Evolutionary conservation across 1,140 invertebrate species (phyloP).

Genomic region (Thrips palmi): DNA sequence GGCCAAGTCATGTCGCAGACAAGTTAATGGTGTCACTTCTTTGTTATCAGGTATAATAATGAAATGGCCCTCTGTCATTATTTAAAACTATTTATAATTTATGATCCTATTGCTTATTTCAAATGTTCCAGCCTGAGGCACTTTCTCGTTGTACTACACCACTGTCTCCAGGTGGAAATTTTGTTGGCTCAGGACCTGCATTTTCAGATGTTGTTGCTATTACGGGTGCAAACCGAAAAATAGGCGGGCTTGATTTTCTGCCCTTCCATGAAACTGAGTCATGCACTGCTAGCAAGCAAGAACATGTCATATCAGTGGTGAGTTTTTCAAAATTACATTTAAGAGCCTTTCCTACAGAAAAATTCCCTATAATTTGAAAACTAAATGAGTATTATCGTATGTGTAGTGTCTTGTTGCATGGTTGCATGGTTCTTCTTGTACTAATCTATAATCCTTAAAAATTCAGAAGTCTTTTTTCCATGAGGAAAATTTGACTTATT

Average conservation of each 20-base stretch:
- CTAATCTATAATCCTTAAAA: background rate
- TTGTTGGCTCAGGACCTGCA: constrained; percentile 22
- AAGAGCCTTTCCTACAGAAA: constrained; percentile 5
- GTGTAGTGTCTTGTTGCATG: too few relatives aligned
- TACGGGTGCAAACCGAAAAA: constrained; percentile 14
- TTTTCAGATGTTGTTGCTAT: constrained; percentile 29
- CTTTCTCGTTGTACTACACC: constrained; percentile 65
- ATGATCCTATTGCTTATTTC: constrained; percentile 10
- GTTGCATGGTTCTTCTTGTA: constrained; percentile 1
- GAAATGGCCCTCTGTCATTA: background rate
- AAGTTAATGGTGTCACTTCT: constrained; percentile 55
- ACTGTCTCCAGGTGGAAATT: constrained; percentile 44
- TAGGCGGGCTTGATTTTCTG: constrained; percentile 22
- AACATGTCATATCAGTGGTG: constrained; percentile 67
- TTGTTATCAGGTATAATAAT: constrained; percentile 43
- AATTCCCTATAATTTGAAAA: background rate
- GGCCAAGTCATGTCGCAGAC: constrained; percentile 45
- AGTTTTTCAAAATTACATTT: constrained; percentile 16
- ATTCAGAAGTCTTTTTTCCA: background rate
- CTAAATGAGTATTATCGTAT: background rate
- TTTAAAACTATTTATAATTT: background rate
- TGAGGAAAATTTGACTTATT: background rate
- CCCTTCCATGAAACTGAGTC: constrained; percentile 69
- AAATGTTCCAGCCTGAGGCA: constrained; percentile 45
- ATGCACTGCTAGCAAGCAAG: constrained; percentile 68